These are phyloP conservation scores for Eolophus roseicapilla DNA, from an alignment of 2,113 vertebrate species.

Conservation along the genomic window DNA sequence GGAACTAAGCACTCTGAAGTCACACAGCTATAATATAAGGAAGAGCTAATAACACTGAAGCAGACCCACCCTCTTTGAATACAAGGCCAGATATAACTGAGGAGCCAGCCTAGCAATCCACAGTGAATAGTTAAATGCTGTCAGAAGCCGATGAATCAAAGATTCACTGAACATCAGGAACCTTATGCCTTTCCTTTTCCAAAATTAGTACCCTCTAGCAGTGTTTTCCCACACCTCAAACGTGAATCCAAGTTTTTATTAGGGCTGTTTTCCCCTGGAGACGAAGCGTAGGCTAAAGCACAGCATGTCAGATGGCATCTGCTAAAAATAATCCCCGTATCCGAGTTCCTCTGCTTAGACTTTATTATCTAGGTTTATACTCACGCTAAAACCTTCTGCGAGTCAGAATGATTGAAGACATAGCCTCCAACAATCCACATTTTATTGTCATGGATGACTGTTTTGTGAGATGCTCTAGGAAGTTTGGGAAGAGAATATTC, in stretches of 20 bases:
- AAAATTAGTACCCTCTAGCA: neutral
- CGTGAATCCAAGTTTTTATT: neutral
- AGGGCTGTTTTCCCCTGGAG: neutral
- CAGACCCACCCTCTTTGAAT: neutral
- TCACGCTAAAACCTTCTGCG: constrained; percentile 95
- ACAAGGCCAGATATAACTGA: neutral
- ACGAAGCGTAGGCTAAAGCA: neutral
- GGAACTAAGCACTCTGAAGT: neutral
- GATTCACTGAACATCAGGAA: neutral
- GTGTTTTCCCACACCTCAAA: neutral
- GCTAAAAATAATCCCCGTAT: neutral
- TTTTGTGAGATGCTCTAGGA: constrained; percentile 91
- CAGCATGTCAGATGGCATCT: neutral
- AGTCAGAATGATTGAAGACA: constrained; percentile 93
- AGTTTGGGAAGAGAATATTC: constrained; percentile 80
- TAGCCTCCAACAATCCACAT: constrained; percentile 98
- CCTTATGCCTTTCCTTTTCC: neutral
- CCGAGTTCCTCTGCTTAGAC: neutral
- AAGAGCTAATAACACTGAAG: neutral
- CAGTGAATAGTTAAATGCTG: neutral
- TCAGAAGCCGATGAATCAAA: neutral
- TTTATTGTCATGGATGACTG: constrained; percentile 82
- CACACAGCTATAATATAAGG: neutral
- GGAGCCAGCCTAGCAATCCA: neutral
- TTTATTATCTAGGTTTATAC: constrained; percentile 56